These are phyloP conservation scores for Gymnocypris eckloni DNA, from an alignment of 2,797 vertebrate genomes.

Conservation along the genomic window DNA sequence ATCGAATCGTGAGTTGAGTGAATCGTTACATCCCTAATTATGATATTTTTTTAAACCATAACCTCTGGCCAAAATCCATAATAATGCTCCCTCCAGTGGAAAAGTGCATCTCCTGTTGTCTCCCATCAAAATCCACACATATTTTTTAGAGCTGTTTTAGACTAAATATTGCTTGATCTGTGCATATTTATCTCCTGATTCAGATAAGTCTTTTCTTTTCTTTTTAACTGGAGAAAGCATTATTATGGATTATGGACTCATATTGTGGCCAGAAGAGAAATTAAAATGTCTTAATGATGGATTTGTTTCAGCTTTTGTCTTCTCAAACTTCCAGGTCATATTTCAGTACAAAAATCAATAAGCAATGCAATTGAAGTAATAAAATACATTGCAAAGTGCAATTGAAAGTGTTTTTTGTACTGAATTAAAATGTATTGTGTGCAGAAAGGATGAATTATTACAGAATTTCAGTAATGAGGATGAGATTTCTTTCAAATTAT, in stretches of 20 bases:
- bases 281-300: background rate
- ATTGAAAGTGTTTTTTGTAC: background rate
- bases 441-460: background rate
- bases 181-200: background rate
- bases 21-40: background rate
- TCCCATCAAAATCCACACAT: background rate
- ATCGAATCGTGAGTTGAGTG: too few species aligned
- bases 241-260: background rate
- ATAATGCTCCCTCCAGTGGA: background rate
- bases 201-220: background rate
- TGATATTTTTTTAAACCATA: background rate
- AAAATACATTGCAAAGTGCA: background rate
- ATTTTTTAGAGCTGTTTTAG: background rate
- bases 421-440: background rate
- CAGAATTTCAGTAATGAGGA: conserved; percentile 2
- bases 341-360: background rate
- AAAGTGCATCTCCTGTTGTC: too few species aligned
- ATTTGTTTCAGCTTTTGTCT: background rate
- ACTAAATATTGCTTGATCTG: background rate
- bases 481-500: background rate
- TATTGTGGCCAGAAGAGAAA: background rate
- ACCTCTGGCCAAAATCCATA: background rate
- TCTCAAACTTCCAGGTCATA: background rate
- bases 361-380: background rate
- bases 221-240: background rate